Evolutionary conservation across 2,113 vertebrate species (phyloP).

Genomic region (Lynx canadensis): DNA sequence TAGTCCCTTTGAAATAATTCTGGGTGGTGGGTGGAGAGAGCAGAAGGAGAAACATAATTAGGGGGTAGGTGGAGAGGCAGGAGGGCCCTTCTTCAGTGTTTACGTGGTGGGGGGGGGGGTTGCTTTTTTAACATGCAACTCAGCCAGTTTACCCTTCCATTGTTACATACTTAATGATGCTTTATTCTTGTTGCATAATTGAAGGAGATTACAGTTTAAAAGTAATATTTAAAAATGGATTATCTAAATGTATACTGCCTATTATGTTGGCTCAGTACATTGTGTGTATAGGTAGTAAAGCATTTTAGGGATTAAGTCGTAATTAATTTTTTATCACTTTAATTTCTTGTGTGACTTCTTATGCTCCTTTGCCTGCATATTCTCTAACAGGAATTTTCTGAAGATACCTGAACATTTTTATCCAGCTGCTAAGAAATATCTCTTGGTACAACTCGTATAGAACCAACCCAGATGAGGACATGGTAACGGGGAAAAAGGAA

Average conservation of each 20-base stretch:
- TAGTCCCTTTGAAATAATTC: constrained; percentile 65
- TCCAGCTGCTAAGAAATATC: not conserved
- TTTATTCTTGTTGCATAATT: constrained; percentile 75
- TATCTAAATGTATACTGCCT: constrained; percentile 73
- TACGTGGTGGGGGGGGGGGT: not conserved
- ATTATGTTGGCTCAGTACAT: constrained; percentile 65
- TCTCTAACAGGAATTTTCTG: constrained; percentile 46
- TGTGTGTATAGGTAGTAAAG: constrained; percentile 66
- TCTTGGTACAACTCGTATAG: not conserved
- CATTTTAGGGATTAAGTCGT: constrained; percentile 72
- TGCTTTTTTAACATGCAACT: constrained; percentile 50
- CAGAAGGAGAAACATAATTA: constrained; percentile 71
- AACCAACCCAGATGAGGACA: not conserved
- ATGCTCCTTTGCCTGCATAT: not conserved
- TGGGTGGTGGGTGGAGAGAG: constrained; percentile 61
- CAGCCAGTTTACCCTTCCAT: constrained; percentile 52
- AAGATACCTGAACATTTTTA: constrained; percentile 43
- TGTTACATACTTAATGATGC: constrained; percentile 54
- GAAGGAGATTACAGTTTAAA: constrained; percentile 75
- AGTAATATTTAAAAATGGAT: constrained; percentile 78
- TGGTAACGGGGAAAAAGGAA: not conserved
- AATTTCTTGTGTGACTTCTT: constrained; percentile 52
- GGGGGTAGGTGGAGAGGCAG: constrained; percentile 43
- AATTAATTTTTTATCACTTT: constrained; percentile 78
- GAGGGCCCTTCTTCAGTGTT: constrained; percentile 42